Percentiles rank a stretch among this genome's conserved stretches.
Conservation (phyloP, 2,113 vertebrate species). For the Motacilla tschutschensis region DNA sequence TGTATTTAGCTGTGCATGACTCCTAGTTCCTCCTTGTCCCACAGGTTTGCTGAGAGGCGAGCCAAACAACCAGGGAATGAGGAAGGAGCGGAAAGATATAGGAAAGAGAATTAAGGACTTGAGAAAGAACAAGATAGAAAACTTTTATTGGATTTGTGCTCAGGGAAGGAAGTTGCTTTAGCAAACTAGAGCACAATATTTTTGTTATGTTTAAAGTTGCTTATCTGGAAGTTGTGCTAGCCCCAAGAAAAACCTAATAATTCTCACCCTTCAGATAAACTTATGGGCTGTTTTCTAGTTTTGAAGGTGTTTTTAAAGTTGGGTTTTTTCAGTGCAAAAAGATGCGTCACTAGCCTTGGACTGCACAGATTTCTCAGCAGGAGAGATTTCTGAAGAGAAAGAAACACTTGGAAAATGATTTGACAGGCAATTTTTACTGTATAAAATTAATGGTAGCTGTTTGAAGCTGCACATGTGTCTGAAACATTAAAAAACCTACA, state of each 20-base stretch:
- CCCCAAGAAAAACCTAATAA: background rate
- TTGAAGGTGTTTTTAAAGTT: background rate
- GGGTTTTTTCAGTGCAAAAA: background rate
- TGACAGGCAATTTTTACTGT: background rate
- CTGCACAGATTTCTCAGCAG: background rate
- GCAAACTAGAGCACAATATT: background rate
- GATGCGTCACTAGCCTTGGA: background rate
- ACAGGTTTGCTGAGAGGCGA: accelerated
- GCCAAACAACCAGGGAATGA: background rate
- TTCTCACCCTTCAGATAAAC: background rate
- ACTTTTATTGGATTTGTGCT: background rate
- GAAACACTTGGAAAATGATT: background rate
- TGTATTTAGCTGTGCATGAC: background rate
- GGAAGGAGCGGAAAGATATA: background rate
- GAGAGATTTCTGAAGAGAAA: background rate
- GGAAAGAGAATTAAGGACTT: background rate
- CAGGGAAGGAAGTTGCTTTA: background rate
- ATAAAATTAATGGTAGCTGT: constrained; percentile 4
- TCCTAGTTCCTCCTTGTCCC: background rate
- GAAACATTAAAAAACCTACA: constrained; percentile 1
- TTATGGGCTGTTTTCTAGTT: background rate
- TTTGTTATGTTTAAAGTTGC: background rate
- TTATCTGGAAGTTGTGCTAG: background rate
- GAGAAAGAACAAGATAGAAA: background rate
- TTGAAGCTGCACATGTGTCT: background rate